A percentile compares a stretch with the other conserved stretches of the same genome.
Conservation (phyloP, 1,140 invertebrate genomes). For the Centruroides sculpturatus region DNA sequence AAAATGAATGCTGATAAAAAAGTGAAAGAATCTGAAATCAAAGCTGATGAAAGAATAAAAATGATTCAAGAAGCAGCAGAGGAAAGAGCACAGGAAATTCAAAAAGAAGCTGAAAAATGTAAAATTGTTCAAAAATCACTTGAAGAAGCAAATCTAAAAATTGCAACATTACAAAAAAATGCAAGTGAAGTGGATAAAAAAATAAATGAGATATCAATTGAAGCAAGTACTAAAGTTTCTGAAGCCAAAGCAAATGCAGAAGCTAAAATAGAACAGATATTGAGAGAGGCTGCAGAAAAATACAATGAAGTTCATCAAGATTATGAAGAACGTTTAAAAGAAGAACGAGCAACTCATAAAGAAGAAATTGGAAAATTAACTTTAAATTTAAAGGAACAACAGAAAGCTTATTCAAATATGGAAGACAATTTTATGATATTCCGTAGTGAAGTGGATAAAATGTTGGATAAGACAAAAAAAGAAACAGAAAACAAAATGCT, state of each 20-base stretch:
- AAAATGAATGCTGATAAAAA: constrained; percentile 1
- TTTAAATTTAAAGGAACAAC: too few relatives aligned
- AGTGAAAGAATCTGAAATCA: constrained; percentile 7
- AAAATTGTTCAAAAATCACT: constrained; percentile 4
- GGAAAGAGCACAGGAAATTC: constrained; percentile 5
- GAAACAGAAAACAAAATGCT: too few relatives aligned
- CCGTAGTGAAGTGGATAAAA: too few relatives aligned
- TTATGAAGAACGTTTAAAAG: too few relatives aligned
- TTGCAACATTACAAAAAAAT: constrained; percentile 6
- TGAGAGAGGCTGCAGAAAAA: too few relatives aligned
- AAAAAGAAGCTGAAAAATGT: not conserved
- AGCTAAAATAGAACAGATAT: constrained; percentile 1
- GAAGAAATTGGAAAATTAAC: too few relatives aligned
- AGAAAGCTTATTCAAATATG: too few relatives aligned
- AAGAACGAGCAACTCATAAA: too few relatives aligned
- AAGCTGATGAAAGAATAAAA: constrained; percentile 1
- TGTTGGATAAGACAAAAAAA: too few relatives aligned
- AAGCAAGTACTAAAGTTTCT: constrained; percentile 5
- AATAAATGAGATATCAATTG: not conserved
- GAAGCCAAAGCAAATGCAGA: constrained; percentile 10
- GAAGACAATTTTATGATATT: too few relatives aligned
- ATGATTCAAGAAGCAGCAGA: constrained; percentile 5
- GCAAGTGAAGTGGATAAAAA: constrained; percentile 3
- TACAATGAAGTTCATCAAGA: too few relatives aligned
- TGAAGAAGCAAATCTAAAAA: not conserved